Conservation (phyloP, 2,888 invertebrate species). For the Cephus pulcher region DNA sequence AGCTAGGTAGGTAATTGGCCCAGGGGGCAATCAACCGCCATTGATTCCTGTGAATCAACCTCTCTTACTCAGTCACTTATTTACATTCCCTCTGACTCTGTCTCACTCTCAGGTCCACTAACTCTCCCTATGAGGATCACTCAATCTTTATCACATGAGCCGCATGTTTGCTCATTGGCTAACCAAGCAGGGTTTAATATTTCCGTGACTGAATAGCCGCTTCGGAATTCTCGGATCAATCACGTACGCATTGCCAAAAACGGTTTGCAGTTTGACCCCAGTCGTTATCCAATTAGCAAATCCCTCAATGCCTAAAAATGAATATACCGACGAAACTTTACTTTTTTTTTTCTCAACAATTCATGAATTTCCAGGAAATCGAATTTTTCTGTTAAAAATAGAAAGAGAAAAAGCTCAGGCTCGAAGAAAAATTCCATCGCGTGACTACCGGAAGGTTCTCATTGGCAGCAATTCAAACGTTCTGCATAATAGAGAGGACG, state of each 20-base stretch:
- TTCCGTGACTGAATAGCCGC: background rate
- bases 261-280: background rate
- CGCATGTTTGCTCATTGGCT: background rate
- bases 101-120: background rate
- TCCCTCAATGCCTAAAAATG: background rate
- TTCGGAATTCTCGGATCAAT: background rate
- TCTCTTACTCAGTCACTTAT: slow-evolving; percentile 2
- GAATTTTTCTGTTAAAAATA: background rate
- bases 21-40: slow-evolving; percentile 52
- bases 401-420: background rate
- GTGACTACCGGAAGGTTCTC: slow-evolving; percentile 26
- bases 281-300: background rate
- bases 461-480: slow-evolving; percentile 29
- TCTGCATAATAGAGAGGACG: slow-evolving; percentile 5
- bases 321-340: background rate
- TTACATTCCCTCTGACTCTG: background rate
- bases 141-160: background rate
- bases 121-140: background rate
- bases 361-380: background rate
- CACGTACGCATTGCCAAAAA: background rate
- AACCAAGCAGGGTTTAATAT: background rate
- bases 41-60: slow-evolving; percentile 45
- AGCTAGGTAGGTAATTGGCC: slow-evolving; percentile 35
- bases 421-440: background rate
- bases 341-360: background rate